These are phyloP conservation scores for Azemiops feae DNA, from an alignment of 2,113 vertebrate genomes.

Conservation along the genomic window DNA sequence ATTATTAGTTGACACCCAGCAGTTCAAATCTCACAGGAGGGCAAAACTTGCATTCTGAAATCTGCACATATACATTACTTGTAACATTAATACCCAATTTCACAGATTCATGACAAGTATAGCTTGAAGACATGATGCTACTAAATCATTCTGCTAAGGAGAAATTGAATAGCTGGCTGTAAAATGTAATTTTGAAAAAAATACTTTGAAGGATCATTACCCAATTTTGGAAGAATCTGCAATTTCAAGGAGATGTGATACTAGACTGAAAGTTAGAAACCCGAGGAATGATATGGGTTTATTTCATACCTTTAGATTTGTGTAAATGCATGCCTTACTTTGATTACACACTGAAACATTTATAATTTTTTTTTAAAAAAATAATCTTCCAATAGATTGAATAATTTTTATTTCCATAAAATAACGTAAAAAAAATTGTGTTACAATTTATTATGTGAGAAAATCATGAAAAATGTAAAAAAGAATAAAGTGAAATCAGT, in stretches of 20 bases:
- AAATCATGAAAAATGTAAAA: background rate
- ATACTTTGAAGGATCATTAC: background rate
- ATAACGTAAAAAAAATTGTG: background rate
- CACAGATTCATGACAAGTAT: constrained; percentile 24
- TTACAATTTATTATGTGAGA: background rate
- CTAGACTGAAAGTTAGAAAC: background rate
- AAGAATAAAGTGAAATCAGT: background rate
- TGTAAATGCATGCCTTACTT: constrained; percentile 21
- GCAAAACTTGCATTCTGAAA: background rate
- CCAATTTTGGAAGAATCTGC: background rate
- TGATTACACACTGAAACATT: background rate
- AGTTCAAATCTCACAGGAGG: constrained; percentile 3
- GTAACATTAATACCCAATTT: constrained; percentile 1
- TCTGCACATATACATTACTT: constrained; percentile 23
- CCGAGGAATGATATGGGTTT: background rate
- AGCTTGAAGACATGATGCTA: constrained; percentile 12
- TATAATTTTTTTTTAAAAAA: background rate
- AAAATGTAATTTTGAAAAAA: background rate
- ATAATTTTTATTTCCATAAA: background rate
- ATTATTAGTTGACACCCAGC: constrained; percentile 22
- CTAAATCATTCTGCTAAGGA: constrained; percentile 6
- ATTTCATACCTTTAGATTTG: constrained; percentile 21
- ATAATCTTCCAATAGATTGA: constrained; percentile 11
- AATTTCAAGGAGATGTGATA: constrained; percentile 25
- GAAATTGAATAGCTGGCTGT: constrained; percentile 25